Percentiles rank a stretch among this genome's conserved stretches.
These are phyloP conservation scores for Labia minor DNA, from an alignment of 2,888 invertebrate genomes.

Conservation along the genomic window DNA sequence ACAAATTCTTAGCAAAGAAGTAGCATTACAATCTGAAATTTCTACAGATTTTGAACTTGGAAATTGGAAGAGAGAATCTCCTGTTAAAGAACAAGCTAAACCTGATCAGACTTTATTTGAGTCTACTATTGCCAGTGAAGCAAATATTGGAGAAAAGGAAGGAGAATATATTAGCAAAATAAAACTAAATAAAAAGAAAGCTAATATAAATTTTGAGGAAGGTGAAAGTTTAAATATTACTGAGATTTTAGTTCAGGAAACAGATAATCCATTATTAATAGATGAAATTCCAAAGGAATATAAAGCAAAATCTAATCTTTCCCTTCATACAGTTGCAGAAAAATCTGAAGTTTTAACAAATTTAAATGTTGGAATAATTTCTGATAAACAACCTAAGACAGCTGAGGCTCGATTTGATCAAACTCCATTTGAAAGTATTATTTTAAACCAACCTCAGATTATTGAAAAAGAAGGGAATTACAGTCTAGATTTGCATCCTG, in stretches of 20 bases:
- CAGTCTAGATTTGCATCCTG: constrained; percentile 36
- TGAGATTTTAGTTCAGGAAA: constrained; percentile 35
- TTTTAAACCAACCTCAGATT: constrained; percentile 44
- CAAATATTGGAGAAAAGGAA: constrained; percentile 45
- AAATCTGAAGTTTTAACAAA: constrained; percentile 45
- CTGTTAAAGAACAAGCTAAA: constrained; percentile 41
- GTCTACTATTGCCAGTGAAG: constrained; percentile 44
- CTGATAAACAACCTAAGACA: constrained; percentile 28
- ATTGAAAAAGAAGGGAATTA: constrained; percentile 49
- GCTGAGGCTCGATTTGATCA: constrained; percentile 40
- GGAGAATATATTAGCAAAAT: constrained; percentile 36
- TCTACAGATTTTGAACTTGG: constrained; percentile 38
- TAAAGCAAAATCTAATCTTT: constrained; percentile 43
- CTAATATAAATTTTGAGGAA: constrained; percentile 43
- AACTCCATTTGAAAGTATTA: constrained; percentile 45
- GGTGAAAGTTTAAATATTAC: constrained; percentile 50
- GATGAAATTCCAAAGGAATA: constrained; percentile 36
- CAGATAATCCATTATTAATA: constrained; percentile 40
- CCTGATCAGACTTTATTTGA: constrained; percentile 43
- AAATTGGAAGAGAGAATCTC: constrained; percentile 37
- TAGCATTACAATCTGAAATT: constrained; percentile 41
- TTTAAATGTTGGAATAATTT: constrained; percentile 34
- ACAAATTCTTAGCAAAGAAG: constrained; percentile 36
- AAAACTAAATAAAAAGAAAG: constrained; percentile 44
- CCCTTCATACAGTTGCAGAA: constrained; percentile 46